These are phyloP conservation scores for Phoeniculus purpureus DNA, from an alignment of 2,797 vertebrate genomes.

Conservation along the genomic window DNA sequence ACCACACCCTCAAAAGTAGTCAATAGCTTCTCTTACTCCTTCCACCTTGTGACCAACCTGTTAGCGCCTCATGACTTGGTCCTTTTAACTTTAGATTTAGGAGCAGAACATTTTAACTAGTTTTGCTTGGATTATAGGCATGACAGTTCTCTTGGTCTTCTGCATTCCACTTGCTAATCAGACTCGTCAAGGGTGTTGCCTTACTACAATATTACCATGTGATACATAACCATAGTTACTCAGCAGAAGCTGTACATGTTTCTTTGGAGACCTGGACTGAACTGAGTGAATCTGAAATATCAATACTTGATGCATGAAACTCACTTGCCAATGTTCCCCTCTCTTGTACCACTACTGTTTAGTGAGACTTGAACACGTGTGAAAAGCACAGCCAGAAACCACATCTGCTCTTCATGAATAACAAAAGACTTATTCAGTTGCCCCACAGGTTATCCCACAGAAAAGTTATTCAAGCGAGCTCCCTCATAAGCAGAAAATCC, in stretches of 20 bases:
- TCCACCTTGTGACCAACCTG: accelerated
- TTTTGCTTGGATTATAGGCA: background rate
- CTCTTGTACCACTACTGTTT: background rate
- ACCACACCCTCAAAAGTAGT: background rate
- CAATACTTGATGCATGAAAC: background rate
- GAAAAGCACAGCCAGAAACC: slow-evolving; percentile 4
- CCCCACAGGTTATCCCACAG: slow-evolving; percentile 18
- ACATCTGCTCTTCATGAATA: slow-evolving; percentile 1
- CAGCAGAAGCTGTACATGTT: background rate
- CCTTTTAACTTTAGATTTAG: background rate
- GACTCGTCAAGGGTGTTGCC: accelerated
- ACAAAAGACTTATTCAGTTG: background rate
- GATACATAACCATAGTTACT: background rate
- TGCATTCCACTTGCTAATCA: accelerated
- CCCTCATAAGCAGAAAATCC: slow-evolving; percentile 53
- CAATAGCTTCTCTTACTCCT: background rate
- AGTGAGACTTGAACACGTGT: background rate
- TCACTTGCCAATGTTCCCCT: accelerated
- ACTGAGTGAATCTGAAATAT: background rate
- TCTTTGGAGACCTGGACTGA: background rate
- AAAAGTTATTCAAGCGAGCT: slow-evolving; percentile 1
- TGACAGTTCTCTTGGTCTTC: background rate
- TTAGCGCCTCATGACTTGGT: background rate
- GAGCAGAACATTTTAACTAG: background rate
- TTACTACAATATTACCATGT: accelerated